Conservation (phyloP, 2,888 invertebrate genomes). For the Lepidonotus clava region DNA sequence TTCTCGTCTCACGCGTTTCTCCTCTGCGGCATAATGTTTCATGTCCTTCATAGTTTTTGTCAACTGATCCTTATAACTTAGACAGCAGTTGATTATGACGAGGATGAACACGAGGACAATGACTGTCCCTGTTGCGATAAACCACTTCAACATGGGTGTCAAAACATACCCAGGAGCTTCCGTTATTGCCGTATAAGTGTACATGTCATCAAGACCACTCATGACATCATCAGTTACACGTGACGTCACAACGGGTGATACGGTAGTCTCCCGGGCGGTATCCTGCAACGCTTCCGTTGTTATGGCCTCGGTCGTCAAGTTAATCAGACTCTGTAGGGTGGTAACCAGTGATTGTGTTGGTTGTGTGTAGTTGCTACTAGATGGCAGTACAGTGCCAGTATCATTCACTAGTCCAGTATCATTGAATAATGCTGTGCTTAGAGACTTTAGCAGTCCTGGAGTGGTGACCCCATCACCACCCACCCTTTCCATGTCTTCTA, state of each 20-base stretch:
- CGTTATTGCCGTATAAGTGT: not conserved
- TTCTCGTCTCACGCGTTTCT: conserved; percentile 17
- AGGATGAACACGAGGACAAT: conserved; percentile 11
- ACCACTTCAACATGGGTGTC: conserved; percentile 29
- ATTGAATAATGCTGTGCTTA: too few species aligned
- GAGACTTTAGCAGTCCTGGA: too few species aligned
- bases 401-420: too few species aligned
- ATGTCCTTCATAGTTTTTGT: conserved; percentile 19
- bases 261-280: not conserved
- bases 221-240: not conserved
- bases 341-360: too few species aligned
- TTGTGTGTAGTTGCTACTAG: too few species aligned
- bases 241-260: not conserved
- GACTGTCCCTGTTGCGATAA: conserved; percentile 8
- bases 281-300: not conserved
- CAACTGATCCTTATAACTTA: not conserved
- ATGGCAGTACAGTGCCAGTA: too few species aligned
- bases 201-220: not conserved
- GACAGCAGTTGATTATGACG: conserved; percentile 21
- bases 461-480: too few species aligned
- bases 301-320: not conserved
- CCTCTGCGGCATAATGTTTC: conserved; percentile 41
- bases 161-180: not conserved
- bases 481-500: too few species aligned
- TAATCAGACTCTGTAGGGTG: not conserved